Evolutionary conservation across 2,888 invertebrate species (phyloP).

Genomic region (Pecten maximus): DNA sequence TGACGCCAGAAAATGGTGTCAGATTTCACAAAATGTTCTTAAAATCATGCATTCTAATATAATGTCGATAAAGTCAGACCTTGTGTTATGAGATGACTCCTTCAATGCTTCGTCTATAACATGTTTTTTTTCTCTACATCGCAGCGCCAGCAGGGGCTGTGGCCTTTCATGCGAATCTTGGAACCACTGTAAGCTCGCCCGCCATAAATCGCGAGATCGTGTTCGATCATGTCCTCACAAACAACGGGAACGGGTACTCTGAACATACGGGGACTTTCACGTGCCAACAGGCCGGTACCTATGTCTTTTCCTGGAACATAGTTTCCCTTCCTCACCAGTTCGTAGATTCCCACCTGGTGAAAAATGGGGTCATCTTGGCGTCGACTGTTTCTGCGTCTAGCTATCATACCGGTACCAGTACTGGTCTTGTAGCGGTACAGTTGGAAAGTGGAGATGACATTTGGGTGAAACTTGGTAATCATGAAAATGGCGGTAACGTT

Average conservation of each 20-base stretch:
- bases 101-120: neutral
- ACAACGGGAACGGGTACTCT: neutral
- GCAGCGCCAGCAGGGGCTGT: neutral
- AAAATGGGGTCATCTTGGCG: neutral
- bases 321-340: neutral
- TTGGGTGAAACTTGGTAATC: neutral
- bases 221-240: neutral
- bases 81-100: too few species aligned
- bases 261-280: neutral
- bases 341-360: neutral
- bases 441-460: neutral
- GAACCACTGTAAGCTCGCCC: neutral
- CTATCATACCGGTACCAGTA: neutral
- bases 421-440: neutral
- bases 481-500: neutral
- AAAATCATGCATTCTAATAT: too few species aligned
- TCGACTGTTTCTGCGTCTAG: neutral
- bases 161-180: constrained; percentile 22
- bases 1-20: too few species aligned
- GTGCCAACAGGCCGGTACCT: neutral
- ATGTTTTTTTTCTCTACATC: neutral
- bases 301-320: neutral
- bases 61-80: too few species aligned
- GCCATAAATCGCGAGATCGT: neutral
- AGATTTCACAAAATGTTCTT: too few species aligned